Base-by-base conservation (phyloP, 1,140 invertebrate genomes). In the Cotesia vestalis region DNA sequence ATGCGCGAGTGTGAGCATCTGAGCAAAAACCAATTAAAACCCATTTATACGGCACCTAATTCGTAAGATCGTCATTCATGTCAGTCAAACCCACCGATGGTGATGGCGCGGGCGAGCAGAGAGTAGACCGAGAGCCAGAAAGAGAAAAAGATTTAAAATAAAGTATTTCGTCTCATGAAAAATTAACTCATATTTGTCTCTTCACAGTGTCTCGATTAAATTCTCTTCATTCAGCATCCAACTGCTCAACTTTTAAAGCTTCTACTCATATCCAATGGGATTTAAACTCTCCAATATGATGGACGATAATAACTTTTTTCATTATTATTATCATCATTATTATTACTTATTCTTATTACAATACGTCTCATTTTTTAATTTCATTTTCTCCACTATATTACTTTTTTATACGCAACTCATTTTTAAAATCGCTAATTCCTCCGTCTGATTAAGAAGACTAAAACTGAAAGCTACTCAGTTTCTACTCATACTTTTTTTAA, bases 181-280 rank as follows among this genome's bases (percentile, higher is more conserved):
- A 83, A 86, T 86, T 85, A 85, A 80, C 81, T 84, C 83, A 82
- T 85, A 85, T 85, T 86, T 85, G 83, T 85, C 82, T 84, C 78
- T 78, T 77, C 77, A 84, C 84, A 85, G 84, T 84, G 74, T 77
- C 71, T 53, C 73, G 74, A 76, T 82, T 67, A 78, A 82, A 80
- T 81, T 82, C 80, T 81, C 81, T 78, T 51, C 73, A 57, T 77
- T 79, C 80, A 83, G 80, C 73, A 57, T 77, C 79, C 80, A 83
- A 80, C 81, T 84, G 80, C 80, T 78, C 77, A 78, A 67, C 78
- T 77, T 78, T 82, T 85, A 83, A 46, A 72, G 35, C 12, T 38
- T 46, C 46, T 46, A 46, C 38, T 35, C 36, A 14, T 46, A 52
- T 12, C 38, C 14, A 66, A 66, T 46, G 35, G 46, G 17, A 66